A percentile compares a stretch with the other conserved stretches of the same genome.
Conservation (phyloP, 2,888 invertebrate species). For the Drosophila vallismaia region DNA sequence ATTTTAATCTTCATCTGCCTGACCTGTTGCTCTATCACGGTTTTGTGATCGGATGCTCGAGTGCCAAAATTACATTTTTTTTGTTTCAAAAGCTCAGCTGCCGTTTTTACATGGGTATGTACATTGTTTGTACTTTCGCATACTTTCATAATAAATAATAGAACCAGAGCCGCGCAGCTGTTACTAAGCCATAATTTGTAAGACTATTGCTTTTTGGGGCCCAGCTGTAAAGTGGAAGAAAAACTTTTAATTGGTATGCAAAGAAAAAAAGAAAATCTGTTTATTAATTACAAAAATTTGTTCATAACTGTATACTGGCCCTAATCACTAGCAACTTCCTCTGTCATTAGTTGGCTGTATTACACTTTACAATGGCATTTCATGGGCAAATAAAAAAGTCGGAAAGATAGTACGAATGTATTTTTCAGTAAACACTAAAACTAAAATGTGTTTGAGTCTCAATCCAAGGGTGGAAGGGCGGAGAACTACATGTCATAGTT, state of each 20-base stretch:
- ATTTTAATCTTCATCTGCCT: neutral
- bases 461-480: too few relatives aligned
- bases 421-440: too few relatives aligned
- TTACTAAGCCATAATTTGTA: constrained; percentile 70
- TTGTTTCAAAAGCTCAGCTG: neutral
- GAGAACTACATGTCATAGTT: constrained; percentile 79
- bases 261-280: constrained; percentile 6
- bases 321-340: neutral
- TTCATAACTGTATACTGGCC: neutral
- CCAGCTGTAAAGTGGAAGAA: constrained; percentile 14
- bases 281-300: neutral
- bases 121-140: constrained; percentile 38
- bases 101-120: constrained; percentile 41
- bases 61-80: neutral
- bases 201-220: constrained; percentile 48
- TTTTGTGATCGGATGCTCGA: neutral
- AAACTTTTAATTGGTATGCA: constrained; percentile 44
- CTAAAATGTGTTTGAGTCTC: too few relatives aligned
- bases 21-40: neutral
- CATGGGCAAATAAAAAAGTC: too few relatives aligned
- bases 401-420: too few relatives aligned
- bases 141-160: constrained; percentile 65
- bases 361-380: too few relatives aligned
- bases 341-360: too few relatives aligned
- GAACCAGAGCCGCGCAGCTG: constrained; percentile 73